Evolutionary conservation across 1,140 invertebrate genomes (phyloP), one percentile per base, ranked within the genome.

Genomic region (Drepana arcuata): DNA sequence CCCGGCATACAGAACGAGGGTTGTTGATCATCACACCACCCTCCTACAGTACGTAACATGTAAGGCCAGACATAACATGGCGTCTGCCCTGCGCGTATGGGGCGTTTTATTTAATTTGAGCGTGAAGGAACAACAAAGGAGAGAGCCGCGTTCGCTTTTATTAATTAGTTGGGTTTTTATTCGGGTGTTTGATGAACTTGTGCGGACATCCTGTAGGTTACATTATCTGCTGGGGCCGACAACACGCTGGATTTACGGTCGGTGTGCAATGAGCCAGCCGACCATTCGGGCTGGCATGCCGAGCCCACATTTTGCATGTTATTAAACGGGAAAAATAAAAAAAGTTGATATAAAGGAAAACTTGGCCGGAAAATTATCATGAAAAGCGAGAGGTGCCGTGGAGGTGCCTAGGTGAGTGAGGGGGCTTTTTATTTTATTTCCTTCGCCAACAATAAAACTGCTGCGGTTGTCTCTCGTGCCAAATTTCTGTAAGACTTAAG

Each of bases 301-400:
- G 34, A 36, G 48, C 48, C 57, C 67, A 58, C 48, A 58, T 65
- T 72, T 62, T 62, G 62, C 62, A 69, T 62, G 54, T 64, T 70
- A 69, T 70, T 70, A 72, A 67, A 58, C 42, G 55, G 43, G 36
- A 37, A 50, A 48, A 45, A 49, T 44, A 30, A 42, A 53, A 51
- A 63, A 62, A 66, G 46, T 60, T 45, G 46, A 49, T 46, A 62
- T 56, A 64, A 65, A 57, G 34, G 41, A 48, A 47, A 57, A 60
- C 52, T 65, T 61, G 35, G 49, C n/a, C 36, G 49, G 47, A 42
- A 29, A 50, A 67, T 71, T 71, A 67, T 58, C 58, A 67, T 65
- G 53, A 55, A 63, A 59, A 61, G 55, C 44, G 44, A 47, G 47
- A 47, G 37, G 41, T 39, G 33, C 34, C 24, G 16, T 11, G 15